Base-by-base conservation (phyloP, 1,140 invertebrate genomes). In the Panagrolaimus sp. region DNA sequence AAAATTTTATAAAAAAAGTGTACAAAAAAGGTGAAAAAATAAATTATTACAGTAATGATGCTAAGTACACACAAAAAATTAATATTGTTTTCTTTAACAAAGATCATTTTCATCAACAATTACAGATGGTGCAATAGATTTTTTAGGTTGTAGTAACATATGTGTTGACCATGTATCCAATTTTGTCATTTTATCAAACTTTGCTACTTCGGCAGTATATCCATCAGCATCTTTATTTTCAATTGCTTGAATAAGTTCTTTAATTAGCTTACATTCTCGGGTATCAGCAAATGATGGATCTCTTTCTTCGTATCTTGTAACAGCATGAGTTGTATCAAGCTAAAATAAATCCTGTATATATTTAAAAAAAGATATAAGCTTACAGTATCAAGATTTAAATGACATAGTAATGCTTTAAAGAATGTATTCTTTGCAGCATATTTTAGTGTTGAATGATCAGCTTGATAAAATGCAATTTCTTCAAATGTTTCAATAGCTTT, bases 351-450 rank as follows among this genome's bases (percentile, higher is more conserved):
- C 65, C 61, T 38, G 8, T 16, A 42, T n/a, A 68, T 67, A 11
- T 31, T 9, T n/a, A 20, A 11, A 14, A 5, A 8, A 69, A 77
- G 69, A 84, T 92, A 89, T 57, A 92, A 92, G 87, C 97, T 96
- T 27, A 96, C 86, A 45, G 91, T 85, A 85, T 98, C 96, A 63
- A 97, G 89, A 84, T 93, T 97, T 44, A 98, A 86, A 84, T 97
- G 93, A 81, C 92, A 94, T 1, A 96, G 84, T 1, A 91, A 90
- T 16, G 96, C 94, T 53, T 92, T 88, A 86, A 98, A 97, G 85
- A 97, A 96, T 84, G 98, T 94, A 85, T 98, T 95, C 84, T 97
- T 98, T 13, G 93, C 93, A 84, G 92, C 93, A 85, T 98, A 98
- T 84, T 98, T 97, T 66, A 98, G 86, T 74, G 98, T 86, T 63